Evolutionary conservation across 2,888 invertebrate genomes (phyloP), one percentile per base, ranked within the genome.

Genomic region (Amphipoea lucens): DNA sequence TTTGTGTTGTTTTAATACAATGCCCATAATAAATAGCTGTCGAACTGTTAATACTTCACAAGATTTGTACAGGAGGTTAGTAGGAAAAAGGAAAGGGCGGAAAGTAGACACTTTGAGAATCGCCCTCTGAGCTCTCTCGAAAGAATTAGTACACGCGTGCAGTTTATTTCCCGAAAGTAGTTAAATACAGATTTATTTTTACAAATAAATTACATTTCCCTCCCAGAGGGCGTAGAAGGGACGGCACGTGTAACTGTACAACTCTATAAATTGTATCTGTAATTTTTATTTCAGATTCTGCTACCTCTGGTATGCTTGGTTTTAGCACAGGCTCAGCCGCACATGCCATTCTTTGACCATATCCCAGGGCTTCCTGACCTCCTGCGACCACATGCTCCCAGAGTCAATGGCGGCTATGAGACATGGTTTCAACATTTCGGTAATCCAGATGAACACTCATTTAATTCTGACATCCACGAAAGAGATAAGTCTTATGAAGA

Each of bases 221-320:
- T 1, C 4, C 66, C 74, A 11, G 40, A 29, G 74, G 57, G 65
- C 66, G 20, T 60, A 29, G 45, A 40, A 45, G 4, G 9, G 20
- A 17, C 4, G 62, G 11, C 62, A 72, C 45, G 74, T 81, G 72
- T 77, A 82, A 42, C 36, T 45, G 11, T n/a, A 51, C 9, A 62
- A 54, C 29, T n/a, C 29, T 29, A 60, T 7, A 2, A 7, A 23
- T 1, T 67, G 23, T 48, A 65, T 23, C 2, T 60, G n/a, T 48
- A 11, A 6, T n/a, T 40, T 78, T 62, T 12, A 11, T 89, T 89
- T 23, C 88, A 89, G 89, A 48, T 89, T 67, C 7, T 90, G 0
- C 48, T 90, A 17, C 54, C 83, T 2, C 45, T 89, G 4, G 29
- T 79, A 57, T 80, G 57, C 65, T n/a, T 74, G 4, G 51, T 78